Evolutionary conservation across 2,797 vertebrate genomes (phyloP).

Genomic region (Liasis olivaceus): DNA sequence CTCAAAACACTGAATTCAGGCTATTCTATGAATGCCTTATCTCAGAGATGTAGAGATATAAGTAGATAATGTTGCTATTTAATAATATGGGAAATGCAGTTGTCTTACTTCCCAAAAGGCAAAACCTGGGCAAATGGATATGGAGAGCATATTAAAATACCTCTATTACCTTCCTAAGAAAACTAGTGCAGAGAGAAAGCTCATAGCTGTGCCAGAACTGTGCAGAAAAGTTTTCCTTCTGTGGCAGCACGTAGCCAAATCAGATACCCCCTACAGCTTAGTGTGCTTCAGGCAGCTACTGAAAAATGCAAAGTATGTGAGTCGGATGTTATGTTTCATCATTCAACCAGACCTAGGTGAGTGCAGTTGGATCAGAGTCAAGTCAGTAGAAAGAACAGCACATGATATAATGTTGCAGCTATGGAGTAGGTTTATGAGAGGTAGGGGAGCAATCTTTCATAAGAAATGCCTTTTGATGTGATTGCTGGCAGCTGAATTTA

Average conservation of each 20-base stretch:
- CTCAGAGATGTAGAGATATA: background rate
- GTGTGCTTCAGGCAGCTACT: background rate
- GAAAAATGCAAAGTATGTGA: conserved; percentile 1
- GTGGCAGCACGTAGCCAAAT: background rate
- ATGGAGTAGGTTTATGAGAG: background rate
- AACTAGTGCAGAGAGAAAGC: background rate
- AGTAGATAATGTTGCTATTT: background rate
- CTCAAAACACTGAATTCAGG: background rate
- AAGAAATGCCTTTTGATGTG: background rate
- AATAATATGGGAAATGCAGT: background rate
- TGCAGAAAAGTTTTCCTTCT: background rate
- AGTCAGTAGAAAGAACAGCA: background rate
- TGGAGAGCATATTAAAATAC: background rate
- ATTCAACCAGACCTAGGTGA: background rate
- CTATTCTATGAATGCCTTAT: background rate
- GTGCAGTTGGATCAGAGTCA: background rate
- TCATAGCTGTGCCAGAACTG: background rate
- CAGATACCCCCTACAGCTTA: background rate
- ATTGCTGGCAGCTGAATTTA: background rate
- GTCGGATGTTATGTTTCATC: background rate
- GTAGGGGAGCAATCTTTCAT: background rate
- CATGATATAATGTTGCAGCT: background rate
- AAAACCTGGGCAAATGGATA: background rate
- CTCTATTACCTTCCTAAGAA: background rate
- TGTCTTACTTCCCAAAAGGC: background rate